Conservation (phyloP, 2,888 invertebrate species). For the Hipparchia sbordonii region DNA sequence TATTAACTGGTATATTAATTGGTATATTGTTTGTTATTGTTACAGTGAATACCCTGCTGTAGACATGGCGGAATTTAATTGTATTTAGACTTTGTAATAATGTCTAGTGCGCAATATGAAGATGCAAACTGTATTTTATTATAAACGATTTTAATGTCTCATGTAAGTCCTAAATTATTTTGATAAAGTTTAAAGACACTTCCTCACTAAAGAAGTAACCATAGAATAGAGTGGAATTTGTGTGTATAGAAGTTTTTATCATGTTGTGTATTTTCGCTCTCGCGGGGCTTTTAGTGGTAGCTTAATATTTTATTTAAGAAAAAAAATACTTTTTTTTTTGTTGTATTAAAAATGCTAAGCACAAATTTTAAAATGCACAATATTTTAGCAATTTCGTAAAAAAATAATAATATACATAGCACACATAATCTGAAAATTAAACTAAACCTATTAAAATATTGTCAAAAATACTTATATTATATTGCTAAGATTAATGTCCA, state of each 20-base stretch:
- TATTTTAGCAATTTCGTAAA: conserved; percentile 28
- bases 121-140: conserved; percentile 72
- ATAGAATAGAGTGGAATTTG: conserved; percentile 62
- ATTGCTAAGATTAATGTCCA: conserved; percentile 6
- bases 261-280: conserved; percentile 51
- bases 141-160: conserved; percentile 59
- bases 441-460: conserved; percentile 9
- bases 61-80: conserved; percentile 24
- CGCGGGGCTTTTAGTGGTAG: conserved; percentile 60
- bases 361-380: conserved; percentile 37
- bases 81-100: conserved; percentile 54
- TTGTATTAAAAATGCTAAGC: conserved; percentile 23
- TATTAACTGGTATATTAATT: neutral
- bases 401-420: neutral
- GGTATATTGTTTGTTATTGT: conserved; percentile 52
- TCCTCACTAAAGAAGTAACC: conserved; percentile 70
- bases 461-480: conserved; percentile 12
- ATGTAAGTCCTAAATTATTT: conserved; percentile 81
- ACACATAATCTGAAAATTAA: neutral
- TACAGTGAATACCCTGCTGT: conserved; percentile 56
- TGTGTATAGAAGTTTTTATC: conserved; percentile 66
- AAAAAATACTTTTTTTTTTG: neutral
- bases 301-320: conserved; percentile 8
- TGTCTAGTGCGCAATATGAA: conserved; percentile 69
- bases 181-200: conserved; percentile 76